A percentile compares a stretch with the other conserved stretches of the same genome.
These are phyloP conservation scores for Tinea pellionella DNA, from an alignment of 2,888 invertebrate species.

Conservation along the genomic window DNA sequence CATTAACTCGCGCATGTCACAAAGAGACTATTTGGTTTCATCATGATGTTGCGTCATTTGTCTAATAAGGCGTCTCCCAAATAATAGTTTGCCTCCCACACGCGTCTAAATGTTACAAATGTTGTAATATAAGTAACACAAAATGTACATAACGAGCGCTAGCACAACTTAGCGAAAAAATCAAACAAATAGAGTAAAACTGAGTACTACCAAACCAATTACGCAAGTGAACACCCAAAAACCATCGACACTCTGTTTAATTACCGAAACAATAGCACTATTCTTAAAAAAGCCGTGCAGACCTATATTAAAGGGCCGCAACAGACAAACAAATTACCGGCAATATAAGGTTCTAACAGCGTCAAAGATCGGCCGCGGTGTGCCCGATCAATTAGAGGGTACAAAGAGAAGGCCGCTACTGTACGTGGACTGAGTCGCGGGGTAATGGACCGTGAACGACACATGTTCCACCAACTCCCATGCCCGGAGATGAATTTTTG, in stretches of 20 bases:
- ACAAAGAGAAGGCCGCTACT: constrained; percentile 22
- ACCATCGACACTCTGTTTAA: constrained; percentile 10
- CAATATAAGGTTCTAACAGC: constrained; percentile 47
- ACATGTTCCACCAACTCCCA: neutral
- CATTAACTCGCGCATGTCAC: neutral
- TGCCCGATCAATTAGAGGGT: constrained; percentile 36
- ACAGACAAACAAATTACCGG: constrained; percentile 45
- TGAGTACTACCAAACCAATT: constrained; percentile 8
- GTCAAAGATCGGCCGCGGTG: constrained; percentile 41
- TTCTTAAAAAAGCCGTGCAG: constrained; percentile 28
- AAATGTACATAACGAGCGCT: neutral
- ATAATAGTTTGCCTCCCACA: neutral
- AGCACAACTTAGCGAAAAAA: neutral
- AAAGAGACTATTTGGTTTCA: too few relatives aligned
- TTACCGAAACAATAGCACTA: constrained; percentile 10
- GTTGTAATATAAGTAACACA: neutral
- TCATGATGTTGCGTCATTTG: neutral
- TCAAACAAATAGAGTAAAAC: constrained; percentile 1
- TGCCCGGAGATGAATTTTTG: neutral
- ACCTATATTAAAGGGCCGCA: constrained; percentile 54
- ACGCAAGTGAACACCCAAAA: constrained; percentile 6
- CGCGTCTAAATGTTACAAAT: neutral
- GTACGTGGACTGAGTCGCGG: constrained; percentile 18
- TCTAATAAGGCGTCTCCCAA: neutral
- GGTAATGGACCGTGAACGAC: constrained; percentile 14